A percentile compares a stretch with the other conserved stretches of the same genome.
Evolutionary conservation across 2,888 invertebrate genomes (phyloP).

Genomic region (Platerodrilus igneus): DNA sequence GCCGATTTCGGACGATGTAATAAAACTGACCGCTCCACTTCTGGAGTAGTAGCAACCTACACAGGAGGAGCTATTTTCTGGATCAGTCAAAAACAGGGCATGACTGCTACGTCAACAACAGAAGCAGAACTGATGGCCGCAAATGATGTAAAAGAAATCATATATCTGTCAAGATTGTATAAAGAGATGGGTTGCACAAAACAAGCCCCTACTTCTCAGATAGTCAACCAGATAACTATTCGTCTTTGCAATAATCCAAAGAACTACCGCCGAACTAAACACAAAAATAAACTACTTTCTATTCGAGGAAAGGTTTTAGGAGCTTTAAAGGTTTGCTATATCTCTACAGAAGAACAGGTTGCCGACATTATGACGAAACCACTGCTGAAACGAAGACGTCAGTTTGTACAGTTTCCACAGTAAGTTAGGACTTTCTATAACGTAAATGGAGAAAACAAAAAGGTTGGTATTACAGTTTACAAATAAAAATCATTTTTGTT

Average conservation of each 20-base stretch:
- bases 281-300: constrained; percentile 29
- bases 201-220: constrained; percentile 23
- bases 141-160: constrained; percentile 30
- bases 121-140: constrained; percentile 34
- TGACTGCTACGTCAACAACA: constrained; percentile 21
- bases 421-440: too few relatives aligned
- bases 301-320: constrained; percentile 27
- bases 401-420: too few relatives aligned
- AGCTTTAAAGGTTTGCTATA: too few relatives aligned
- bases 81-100: constrained; percentile 18
- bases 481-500: too few relatives aligned
- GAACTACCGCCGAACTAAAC: constrained; percentile 33
- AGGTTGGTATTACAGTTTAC: too few relatives aligned
- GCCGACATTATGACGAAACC: too few relatives aligned
- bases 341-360: too few relatives aligned
- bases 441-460: too few relatives aligned
- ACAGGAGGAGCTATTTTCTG: constrained; percentile 28
- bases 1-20: constrained; percentile 36
- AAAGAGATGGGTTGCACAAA: constrained; percentile 23
- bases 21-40: constrained; percentile 29
- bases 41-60: constrained; percentile 12
- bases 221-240: constrained; percentile 32
- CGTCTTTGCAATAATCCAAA: constrained; percentile 31
- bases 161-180: constrained; percentile 33
- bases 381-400: too few relatives aligned